These are phyloP conservation scores for Clusia tigrina DNA, from an alignment of 2,888 invertebrate species.

Conservation along the genomic window DNA sequence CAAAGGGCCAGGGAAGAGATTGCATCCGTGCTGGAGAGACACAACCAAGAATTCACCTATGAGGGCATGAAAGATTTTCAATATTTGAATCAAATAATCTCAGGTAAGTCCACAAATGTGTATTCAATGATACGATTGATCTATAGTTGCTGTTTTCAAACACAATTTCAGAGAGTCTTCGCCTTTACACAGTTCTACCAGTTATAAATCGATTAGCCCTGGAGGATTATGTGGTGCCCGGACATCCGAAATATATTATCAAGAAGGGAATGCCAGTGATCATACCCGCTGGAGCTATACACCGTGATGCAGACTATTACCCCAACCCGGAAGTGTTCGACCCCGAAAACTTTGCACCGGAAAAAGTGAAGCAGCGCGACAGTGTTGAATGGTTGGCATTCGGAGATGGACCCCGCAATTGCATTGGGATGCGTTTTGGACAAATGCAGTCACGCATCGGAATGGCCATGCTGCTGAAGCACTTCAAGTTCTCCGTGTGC, in stretches of 20 bases:
- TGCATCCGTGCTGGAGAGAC: conserved; percentile 40
- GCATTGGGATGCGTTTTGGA: conserved; percentile 56
- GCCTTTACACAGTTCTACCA: conserved; percentile 66
- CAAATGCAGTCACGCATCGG: conserved; percentile 48
- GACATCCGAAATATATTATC: conserved; percentile 31
- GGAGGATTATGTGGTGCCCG: conserved; percentile 41
- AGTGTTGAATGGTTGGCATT: conserved; percentile 55
- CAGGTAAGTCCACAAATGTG: conserved; percentile 53
- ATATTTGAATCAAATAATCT: conserved; percentile 65
- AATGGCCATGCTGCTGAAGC: conserved; percentile 35
- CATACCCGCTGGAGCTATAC: conserved; percentile 67
- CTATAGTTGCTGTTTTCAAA: too few relatives aligned
- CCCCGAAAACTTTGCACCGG: conserved; percentile 68
- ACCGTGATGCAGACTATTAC: conserved; percentile 68
- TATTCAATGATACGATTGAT: too few relatives aligned
- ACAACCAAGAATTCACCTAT: conserved; percentile 61
- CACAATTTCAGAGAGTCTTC: conserved; percentile 68
- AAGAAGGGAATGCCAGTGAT: conserved; percentile 49
- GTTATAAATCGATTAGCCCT: conserved; percentile 53
- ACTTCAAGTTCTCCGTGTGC: conserved; percentile 30
- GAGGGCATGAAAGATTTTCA: conserved; percentile 58
- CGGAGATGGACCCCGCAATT: conserved; percentile 56
- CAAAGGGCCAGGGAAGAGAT: conserved; percentile 64
- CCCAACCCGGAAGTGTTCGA: conserved; percentile 69
- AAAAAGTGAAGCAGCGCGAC: conserved; percentile 64